Evolutionary conservation across 2,113 vertebrate genomes (phyloP), one percentile per base, ranked within the genome.

Genomic region (Eidolon helvum): DNA sequence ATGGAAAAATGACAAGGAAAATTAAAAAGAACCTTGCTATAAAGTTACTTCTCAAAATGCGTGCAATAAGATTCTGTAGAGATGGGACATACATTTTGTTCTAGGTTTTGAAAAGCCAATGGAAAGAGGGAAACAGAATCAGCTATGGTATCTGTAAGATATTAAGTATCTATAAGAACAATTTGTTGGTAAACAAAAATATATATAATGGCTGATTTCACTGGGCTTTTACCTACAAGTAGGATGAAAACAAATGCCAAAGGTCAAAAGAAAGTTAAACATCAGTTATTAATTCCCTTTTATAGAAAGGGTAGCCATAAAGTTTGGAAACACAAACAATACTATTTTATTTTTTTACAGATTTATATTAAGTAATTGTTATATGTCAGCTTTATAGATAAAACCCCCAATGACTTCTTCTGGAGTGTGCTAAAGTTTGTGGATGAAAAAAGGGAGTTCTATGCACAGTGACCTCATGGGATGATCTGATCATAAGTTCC

Each of bases 1-100:
- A 59, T 10, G 11, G 30, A 66, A 96, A 83, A 89, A 87, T 71
- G 65, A 50, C 24, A 77, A 82, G 38, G 24, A 69, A 87, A 68
- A n/a, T 90, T 69, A 92, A 78, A 95, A 91, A 72, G 48, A 97
- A 87, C 50, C 30, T 90, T 40, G 30, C 86, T 69, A 71, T 85
- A n/a, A 86, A 15, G 61, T 69, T 71, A 78, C 53, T 83, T 69
- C 43, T 95, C 40, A 83, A 87, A 90, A 87, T 53, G 21, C 16
- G 48, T 38, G n/a, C 22, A 69, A 0, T 71, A 43, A 77, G 14
- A 55, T 53, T 97, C 43, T 71, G 18, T 66, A 55, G 8, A 53
- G 74, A 26, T 61, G 19, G 22, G 50, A 50, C 21, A 48, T 43
- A 82, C 7, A 35, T 57, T 94, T 92, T 92, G 19, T 28, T 75